These are phyloP conservation scores for Bos taurus DNA, from an alignment of 2,113 vertebrate species.

Conservation along the genomic window ARS-UCD2.0 NC_037337.1:69690001-69690500, in stretches of 20 bases:
- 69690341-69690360: not conserved
- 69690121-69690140: not conserved
- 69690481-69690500: slow-evolving; percentile 27
- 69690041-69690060: not conserved
- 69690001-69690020: not conserved
- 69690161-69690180: not conserved
- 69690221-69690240: not conserved
- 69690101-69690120: not conserved
- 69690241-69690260: not conserved
- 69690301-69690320: not conserved
- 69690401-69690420: not conserved
- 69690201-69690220: not conserved
- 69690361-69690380: not conserved
- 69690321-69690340: not conserved
- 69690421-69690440: slow-evolving; percentile 22
- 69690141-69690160: not conserved
- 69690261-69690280: slow-evolving; percentile 18
- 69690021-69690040: not conserved
- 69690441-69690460: not conserved
- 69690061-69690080: not conserved
- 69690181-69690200: not conserved
- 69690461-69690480: not conserved
- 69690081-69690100: not conserved
- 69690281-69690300: not conserved
- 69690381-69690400: not conserved